Conservation (phyloP, 1,140 invertebrate species). For the Oscheius sp. region DNA sequence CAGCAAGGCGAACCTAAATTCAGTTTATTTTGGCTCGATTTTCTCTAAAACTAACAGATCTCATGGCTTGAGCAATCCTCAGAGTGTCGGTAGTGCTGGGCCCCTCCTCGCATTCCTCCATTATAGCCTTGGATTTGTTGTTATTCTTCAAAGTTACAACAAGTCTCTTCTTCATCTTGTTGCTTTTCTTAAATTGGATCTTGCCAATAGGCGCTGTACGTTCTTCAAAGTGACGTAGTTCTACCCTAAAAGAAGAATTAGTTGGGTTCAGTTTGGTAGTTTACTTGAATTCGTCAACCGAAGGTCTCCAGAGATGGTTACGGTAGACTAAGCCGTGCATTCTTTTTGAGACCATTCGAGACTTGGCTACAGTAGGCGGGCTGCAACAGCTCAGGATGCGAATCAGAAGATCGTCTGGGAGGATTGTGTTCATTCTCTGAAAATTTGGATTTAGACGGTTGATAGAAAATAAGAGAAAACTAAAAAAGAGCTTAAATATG, state of each 20-base stretch:
- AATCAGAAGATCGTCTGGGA: not conserved
- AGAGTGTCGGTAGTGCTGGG: not conserved
- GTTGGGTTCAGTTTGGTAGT: not conserved
- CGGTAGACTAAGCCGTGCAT: not conserved
- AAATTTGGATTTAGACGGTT: not conserved
- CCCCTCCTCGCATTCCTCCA: not conserved
- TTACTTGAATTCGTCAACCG: constrained; percentile 2
- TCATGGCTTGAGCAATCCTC: not conserved
- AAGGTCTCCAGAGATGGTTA: not conserved
- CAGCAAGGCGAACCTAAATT: constrained; percentile 2
- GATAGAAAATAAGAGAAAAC: not conserved
- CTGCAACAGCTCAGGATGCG: not conserved
- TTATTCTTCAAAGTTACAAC: constrained; percentile 2
- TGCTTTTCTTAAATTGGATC: not conserved
- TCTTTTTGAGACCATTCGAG: not conserved
- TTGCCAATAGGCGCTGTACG: not conserved
- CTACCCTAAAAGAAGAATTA: not conserved
- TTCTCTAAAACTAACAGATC: not conserved
- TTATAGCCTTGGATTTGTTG: not conserved
- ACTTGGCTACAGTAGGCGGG: not conserved
- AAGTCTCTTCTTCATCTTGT: not conserved
- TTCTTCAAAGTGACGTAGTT: not conserved
- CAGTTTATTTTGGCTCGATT: not conserved
- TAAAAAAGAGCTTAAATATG: too few relatives aligned
- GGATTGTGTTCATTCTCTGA: not conserved